Conservation (phyloP, 2,888 invertebrate species). For the Aquatica leii region DNA sequence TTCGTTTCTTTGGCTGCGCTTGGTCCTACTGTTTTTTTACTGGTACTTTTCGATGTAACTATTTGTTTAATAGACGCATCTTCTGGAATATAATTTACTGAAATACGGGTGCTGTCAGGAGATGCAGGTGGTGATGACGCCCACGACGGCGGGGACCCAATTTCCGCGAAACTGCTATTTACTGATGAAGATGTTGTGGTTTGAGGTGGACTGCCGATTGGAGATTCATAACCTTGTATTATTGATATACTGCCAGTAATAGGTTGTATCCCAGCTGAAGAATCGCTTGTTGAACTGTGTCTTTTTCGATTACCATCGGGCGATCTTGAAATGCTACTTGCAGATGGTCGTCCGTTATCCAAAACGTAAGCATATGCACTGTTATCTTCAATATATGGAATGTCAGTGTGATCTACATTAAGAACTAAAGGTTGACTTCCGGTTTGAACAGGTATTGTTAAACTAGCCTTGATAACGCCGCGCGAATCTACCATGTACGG, state of each 20-base stretch:
- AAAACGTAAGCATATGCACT: slow-evolving; percentile 52
- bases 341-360: slow-evolving; percentile 55
- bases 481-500: slow-evolving; percentile 60
- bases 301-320: slow-evolving; percentile 61
- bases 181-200: slow-evolving; percentile 58
- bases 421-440: slow-evolving; percentile 57
- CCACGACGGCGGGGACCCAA: slow-evolving; percentile 66
- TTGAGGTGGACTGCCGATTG: slow-evolving; percentile 67
- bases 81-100: slow-evolving; percentile 66
- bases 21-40: not conserved
- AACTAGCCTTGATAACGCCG: slow-evolving; percentile 76
- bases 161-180: slow-evolving; percentile 55
- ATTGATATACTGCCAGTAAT: slow-evolving; percentile 59
- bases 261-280: slow-evolving; percentile 56
- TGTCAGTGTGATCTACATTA: slow-evolving; percentile 68
- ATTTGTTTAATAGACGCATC: slow-evolving; percentile 39
- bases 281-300: slow-evolving; percentile 60
- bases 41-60: not conserved
- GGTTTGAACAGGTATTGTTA: slow-evolving; percentile 73
- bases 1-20: slow-evolving; percentile 48
- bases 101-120: slow-evolving; percentile 64
- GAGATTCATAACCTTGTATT: slow-evolving; percentile 66
- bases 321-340: slow-evolving; percentile 54
- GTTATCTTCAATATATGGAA: slow-evolving; percentile 73
- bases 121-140: slow-evolving; percentile 68